These are phyloP conservation scores for Heteropelma amictum DNA, from an alignment of 2,888 invertebrate species.

Conservation along the genomic window DNA sequence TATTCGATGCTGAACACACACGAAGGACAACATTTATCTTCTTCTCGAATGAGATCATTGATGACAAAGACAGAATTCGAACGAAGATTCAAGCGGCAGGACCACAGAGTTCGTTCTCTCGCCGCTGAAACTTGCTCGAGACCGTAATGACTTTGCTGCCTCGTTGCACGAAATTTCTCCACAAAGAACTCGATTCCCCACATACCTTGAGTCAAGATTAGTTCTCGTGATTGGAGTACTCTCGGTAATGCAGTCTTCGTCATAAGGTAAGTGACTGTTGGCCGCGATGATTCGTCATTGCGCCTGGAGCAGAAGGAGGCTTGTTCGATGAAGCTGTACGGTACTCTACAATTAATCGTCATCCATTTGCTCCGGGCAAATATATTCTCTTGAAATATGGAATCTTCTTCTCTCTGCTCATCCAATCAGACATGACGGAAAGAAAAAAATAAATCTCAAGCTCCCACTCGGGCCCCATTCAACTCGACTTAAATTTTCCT, in stretches of 20 bases:
- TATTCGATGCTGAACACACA: too few species aligned
- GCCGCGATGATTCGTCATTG: neutral
- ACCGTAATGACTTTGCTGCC: too few species aligned
- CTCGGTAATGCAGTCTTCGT: neutral
- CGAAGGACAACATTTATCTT: too few species aligned
- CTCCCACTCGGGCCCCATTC: conserved; percentile 16
- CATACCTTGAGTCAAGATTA: neutral
- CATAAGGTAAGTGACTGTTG: neutral
- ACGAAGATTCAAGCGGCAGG: too few species aligned
- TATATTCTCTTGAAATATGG: neutral
- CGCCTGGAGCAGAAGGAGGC: too few species aligned
- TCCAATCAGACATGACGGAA: neutral
- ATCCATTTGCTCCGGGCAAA: neutral
- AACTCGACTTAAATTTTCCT: conserved; percentile 17
- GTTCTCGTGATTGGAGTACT: neutral
- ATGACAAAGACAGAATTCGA: too few species aligned
- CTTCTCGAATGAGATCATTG: too few species aligned
- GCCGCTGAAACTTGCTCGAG: too few species aligned
- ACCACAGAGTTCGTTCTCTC: too few species aligned
- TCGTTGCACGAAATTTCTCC: too few species aligned
- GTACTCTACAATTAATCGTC: neutral
- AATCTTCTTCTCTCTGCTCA: neutral
- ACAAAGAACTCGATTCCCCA: neutral
- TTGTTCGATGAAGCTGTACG: neutral
- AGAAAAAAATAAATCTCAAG: neutral